Conservation (phyloP, 2,888 invertebrate species). For the Mythimna albipuncta region DNA sequence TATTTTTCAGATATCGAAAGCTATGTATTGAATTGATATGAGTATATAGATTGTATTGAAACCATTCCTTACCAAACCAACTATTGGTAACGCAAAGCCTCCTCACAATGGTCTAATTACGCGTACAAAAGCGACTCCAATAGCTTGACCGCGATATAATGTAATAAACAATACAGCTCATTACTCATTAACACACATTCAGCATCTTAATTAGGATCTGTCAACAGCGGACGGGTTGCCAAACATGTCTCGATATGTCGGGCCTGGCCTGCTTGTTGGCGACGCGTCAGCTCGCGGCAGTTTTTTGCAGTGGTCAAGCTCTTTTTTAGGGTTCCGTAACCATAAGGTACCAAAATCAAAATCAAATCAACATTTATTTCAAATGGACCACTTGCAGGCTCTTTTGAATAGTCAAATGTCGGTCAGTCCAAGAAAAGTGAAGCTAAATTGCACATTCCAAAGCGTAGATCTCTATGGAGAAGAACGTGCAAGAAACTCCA, state of each 20-base stretch:
- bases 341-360: too few relatives aligned
- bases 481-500: too few relatives aligned
- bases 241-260: constrained; percentile 38
- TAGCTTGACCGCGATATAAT: constrained; percentile 11
- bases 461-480: too few relatives aligned
- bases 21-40: neutral
- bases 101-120: constrained; percentile 39
- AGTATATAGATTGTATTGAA: neutral
- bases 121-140: constrained; percentile 10
- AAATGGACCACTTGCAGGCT: too few relatives aligned
- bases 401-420: too few relatives aligned
- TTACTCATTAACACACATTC: constrained; percentile 46
- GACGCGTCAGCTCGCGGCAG: neutral
- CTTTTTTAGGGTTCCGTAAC: too few relatives aligned
- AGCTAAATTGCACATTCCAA: too few relatives aligned
- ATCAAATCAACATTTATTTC: too few relatives aligned
- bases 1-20: neutral
- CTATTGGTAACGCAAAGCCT: neutral
- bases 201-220: constrained; percentile 57
- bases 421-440: too few relatives aligned
- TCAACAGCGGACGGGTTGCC: constrained; percentile 27
- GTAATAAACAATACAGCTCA: constrained; percentile 41
- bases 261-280: constrained; percentile 10
- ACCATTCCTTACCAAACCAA: neutral
- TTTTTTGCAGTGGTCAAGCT: neutral